Evolutionary conservation across 2,797 vertebrate genomes (phyloP), one percentile per base, ranked within the genome.

Genomic region (Chaetodon trifasciatus): DNA sequence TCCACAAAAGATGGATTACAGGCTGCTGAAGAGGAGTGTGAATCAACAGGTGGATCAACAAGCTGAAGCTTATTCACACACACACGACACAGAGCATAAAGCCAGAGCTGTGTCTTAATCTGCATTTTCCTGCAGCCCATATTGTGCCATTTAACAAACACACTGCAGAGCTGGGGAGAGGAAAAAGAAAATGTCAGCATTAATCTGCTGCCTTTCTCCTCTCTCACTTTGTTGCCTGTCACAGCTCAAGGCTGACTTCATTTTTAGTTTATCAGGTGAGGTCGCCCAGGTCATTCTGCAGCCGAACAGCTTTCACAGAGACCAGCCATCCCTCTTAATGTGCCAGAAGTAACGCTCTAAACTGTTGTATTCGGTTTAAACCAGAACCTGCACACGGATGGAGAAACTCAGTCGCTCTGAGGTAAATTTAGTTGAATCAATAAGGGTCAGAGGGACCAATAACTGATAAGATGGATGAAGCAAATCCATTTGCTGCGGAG

Each of bases 1-100:
- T 83, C 35, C 52, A 83, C 76, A 90, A 86, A 74, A 88, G 80
- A 78, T 78, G 81, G 79, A 86, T 89, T 82, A 81, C n/a, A 71
- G 52, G n/a, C 49, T 62, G 78, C 63, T 67, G 53, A 69, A 60
- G 16, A 76, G 64, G 72, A 74, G 58, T 67, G 62, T 40, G 64
- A 78, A 74, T 83, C 75, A 85, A 84, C 90, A 89, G 71, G 82
- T 82, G 77, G 71, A 81, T 84, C 65, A 84, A 69, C 57, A 74
- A 88, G 61, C 52, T 24, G 58, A 44, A 75, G 57, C 76, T 47
- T 68, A 75, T 83, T 71, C 32, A 78, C 3, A 32, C 15, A 16
- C 61, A 15, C 16, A 23, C 62, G 8, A 58, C 40, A 58, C 35
- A 32, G 15, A 55, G 4, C 44, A 62, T 57, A 70, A 75, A 86